Conservation (phyloP, 2,113 vertebrate genomes). For the Zapus hudsonius region DNA sequence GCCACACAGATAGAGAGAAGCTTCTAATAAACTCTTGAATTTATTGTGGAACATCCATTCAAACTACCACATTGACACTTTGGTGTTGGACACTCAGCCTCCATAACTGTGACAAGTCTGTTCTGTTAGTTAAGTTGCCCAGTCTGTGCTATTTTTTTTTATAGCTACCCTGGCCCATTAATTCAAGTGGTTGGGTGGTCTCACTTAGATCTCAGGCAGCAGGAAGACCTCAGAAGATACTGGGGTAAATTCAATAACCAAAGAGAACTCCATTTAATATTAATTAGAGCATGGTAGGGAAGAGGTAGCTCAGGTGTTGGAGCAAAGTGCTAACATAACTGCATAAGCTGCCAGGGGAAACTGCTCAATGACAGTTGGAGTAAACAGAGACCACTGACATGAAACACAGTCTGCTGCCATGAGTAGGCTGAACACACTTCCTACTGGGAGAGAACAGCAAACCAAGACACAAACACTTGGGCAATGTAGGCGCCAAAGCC, state of each 20-base stretch:
- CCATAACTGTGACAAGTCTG: neutral
- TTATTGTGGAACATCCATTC: no score
- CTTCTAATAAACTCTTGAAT: no score
- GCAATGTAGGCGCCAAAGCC: no score
- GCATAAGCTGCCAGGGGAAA: no score
- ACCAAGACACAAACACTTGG: no score
- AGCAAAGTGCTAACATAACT: neutral
- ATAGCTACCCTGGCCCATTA: neutral
- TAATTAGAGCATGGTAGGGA: neutral
- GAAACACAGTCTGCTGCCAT: no score
- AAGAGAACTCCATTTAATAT: neutral
- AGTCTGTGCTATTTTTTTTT: neutral
- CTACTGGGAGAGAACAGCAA: no score
- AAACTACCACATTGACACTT: neutral
- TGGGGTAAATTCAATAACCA: neutral
- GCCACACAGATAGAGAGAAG: no score
- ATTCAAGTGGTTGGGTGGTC: neutral
- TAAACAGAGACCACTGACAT: no score
- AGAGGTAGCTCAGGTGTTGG: neutral
- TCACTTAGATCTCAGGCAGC: neutral
- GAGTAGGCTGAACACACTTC: no score
- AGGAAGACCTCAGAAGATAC: neutral
- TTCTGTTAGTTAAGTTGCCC: neutral
- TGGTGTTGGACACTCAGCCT: neutral
- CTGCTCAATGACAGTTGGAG: no score